Base-by-base conservation (phyloP, 2,888 invertebrate genomes). In the Eremobia ochroleuca region DNA sequence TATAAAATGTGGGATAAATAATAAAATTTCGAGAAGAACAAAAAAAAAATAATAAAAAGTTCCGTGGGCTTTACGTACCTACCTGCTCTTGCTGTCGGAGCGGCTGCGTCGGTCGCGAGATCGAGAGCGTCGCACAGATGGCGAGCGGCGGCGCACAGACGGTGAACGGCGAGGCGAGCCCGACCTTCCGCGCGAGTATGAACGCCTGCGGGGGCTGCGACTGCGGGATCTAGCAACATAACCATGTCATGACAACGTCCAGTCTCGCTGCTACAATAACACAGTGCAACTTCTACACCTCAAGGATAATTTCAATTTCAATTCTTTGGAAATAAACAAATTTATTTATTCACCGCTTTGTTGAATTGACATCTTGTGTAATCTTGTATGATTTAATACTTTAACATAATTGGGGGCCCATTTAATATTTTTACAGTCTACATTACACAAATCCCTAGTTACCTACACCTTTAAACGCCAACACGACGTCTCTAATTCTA, bases 31-130 rank as follows among this genome's bases (percentile, higher is more conserved):
- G 21, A n/a, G 4, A 21, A 25, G 8, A 76, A 37, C 15, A 15
- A 55, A 37, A 6, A 11, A 67, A 28, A 21, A 40, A 15, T 46
- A 37, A 6, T 6, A 67, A 28, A 21, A 40, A 15, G 13, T 28
- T 59, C 31, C 28, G 11, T 31, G 43, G 72, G 65, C 15, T 58
- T 40, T 28, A 67, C 69, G 68, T 78, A 77, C 83, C 90, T 90
- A 96, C 96, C 96, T 96, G 94, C 86, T 93, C 92, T 96, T 95
- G 94, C 96, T 97, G 87, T 94, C 96, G 25, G 97, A 96, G 66
- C 96, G 94, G 88, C 96, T 96, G 85, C 96, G 95, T 62, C 96
- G 91, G 85, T 96, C 96, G 67, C 96, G 95, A 0, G 96, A 96
- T 4, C 96, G 91, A 5, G 97, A 96, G 49, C 97, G 94, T 0